Evolutionary conservation across 2,113 vertebrate species (phyloP).

Genomic region (Rafetus swinhoei): DNA sequence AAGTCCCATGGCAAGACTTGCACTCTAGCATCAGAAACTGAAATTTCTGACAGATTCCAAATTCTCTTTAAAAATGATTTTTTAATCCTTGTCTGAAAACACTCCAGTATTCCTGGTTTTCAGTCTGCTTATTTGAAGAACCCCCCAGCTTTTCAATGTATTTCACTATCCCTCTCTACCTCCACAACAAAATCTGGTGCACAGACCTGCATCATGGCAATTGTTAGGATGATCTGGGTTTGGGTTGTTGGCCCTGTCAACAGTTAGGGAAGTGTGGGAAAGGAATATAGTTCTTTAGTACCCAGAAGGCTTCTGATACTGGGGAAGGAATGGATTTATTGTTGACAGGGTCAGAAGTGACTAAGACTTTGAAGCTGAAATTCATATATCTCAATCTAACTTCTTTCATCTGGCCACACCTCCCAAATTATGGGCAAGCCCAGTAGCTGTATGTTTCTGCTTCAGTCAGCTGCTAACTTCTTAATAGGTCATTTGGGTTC

Average conservation of each 20-base stretch:
- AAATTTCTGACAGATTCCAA: too few species aligned
- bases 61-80: too few species aligned
- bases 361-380: background rate
- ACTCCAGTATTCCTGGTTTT: background rate
- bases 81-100: too few species aligned
- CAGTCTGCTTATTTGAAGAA: background rate
- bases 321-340: background rate
- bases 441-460: background rate
- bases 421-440: background rate
- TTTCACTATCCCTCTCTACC: too few species aligned
- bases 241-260: background rate
- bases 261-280: background rate
- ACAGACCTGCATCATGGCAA: too few species aligned
- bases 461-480: background rate
- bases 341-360: background rate
- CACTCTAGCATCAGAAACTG: too few species aligned
- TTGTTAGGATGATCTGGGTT: too few species aligned
- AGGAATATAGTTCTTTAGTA: background rate
- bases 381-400: background rate
- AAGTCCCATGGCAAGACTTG: background rate
- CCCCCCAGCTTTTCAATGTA: too few species aligned
- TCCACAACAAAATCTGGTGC: too few species aligned
- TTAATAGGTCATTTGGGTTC: slow-evolving; percentile 18
- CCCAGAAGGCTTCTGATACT: background rate
- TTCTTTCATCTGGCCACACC: background rate